Base-by-base conservation (phyloP, 1,140 invertebrate species). In the Euwallacea fornicatus region DNA sequence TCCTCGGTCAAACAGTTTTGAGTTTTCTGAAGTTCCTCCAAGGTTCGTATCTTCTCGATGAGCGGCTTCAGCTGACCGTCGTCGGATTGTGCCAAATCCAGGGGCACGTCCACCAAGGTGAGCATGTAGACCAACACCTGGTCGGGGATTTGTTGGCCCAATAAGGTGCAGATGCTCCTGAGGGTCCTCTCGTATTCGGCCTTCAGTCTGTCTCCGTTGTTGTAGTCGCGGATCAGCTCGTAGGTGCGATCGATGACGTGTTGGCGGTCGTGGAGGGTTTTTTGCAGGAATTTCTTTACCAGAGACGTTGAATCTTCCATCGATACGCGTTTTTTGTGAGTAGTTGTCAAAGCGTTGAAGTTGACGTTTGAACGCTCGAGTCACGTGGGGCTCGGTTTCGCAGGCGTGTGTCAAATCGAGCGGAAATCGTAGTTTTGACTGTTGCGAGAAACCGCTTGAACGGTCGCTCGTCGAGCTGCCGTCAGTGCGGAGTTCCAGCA, bases 111-210 rank as follows among this genome's bases (percentile, higher is more conserved):
- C 21, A 78, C 73, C 42, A 76, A 73, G 1, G 75, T 78, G 44
- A 78, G 63, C 42, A 76, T 73, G 60, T 78, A 78, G 9, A 78
- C 65, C n/a, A 78, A 42, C 42, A 78, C 75, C 59, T 75, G 68
- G 47, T 71, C 56, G 13, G 77, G 77, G 65, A 78, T 68, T 66
- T 75, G 47, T 69, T 78, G 74, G 53, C 74, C 75, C 74, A 78
- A 71, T 53, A 73, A 58, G 46, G 50, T 62, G 71, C 73, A 77
- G 0, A 78, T 70, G 21, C 64, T 60, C 65, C 75, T 74, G 15
- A 78, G 61, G 9, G 75, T 75, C 56, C 74, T 74, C 50, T 76
- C 76, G 42, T 78, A 76, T 46, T 76, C 69, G 33, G 44, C 59
- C 56, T 75, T 71, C 41, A 68, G 63, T 15, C 62, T 58, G 13